Percentiles rank a stretch among this genome's conserved stretches.
Evolutionary conservation across 2,113 vertebrate species (phyloP).

Genomic region (Antechinus stuartii): DNA sequence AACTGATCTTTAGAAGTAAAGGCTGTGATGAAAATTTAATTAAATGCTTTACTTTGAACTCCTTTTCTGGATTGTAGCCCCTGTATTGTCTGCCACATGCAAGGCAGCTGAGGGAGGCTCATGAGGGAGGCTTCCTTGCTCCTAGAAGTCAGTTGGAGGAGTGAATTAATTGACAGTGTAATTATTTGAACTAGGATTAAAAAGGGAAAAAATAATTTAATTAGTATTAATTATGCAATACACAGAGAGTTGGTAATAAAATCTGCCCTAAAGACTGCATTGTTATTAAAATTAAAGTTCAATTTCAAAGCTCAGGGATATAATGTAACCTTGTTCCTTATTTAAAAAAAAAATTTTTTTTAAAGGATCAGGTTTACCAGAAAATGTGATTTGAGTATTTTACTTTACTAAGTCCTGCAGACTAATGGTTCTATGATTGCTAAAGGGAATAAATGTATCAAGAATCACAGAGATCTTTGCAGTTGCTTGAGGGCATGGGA

Average conservation of each 20-base stretch:
- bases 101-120: neutral
- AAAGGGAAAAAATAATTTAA: constrained; percentile 35
- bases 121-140: neutral
- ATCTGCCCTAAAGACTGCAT: constrained; percentile 44
- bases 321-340: neutral
- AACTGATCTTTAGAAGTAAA: constrained; percentile 52
- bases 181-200: constrained; percentile 65
- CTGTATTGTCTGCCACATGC: neutral
- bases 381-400: neutral
- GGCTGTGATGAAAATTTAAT: constrained; percentile 24
- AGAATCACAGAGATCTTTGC: neutral
- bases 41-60: constrained; percentile 49
- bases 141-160: constrained; percentile 39
- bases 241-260: constrained; percentile 4
- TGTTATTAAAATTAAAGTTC: constrained; percentile 62
- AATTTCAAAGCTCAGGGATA: constrained; percentile 33
- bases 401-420: neutral
- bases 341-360: no score
- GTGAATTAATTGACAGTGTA: constrained; percentile 47
- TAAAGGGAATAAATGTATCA: neutral
- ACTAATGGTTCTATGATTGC: neutral
- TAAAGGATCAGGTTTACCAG: neutral
- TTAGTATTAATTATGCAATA: constrained; percentile 58
- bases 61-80: neutral
- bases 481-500: neutral